These are phyloP conservation scores for Dreissena rostriformis DNA, from an alignment of 1,140 invertebrate genomes.

Conservation along the genomic window DNA sequence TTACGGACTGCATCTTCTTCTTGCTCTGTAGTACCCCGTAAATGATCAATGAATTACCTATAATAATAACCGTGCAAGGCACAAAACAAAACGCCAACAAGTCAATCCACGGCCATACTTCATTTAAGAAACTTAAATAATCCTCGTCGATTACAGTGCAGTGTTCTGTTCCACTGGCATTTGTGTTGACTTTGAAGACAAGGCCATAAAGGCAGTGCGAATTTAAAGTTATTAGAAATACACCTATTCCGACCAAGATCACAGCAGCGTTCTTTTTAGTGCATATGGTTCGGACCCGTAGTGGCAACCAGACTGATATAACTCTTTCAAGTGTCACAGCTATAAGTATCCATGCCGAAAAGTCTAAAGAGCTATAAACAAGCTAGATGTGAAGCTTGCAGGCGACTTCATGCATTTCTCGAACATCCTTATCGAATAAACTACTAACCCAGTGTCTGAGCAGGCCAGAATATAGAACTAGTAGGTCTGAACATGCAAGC, in stretches of 20 bases:
- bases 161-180: not conserved
- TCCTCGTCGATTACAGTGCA: not conserved
- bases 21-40: conserved; percentile 17
- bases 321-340: conserved; percentile 71
- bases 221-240: conserved; percentile 59
- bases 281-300: conserved; percentile 57
- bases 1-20: not conserved
- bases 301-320: conserved; percentile 65
- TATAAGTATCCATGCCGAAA: conserved; percentile 69
- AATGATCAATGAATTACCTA: conserved; percentile 28
- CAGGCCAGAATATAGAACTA: conserved; percentile 67
- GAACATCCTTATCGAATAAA: conserved; percentile 57
- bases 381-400: conserved; percentile 65
- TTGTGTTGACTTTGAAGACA: not conserved
- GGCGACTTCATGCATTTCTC: conserved; percentile 4
- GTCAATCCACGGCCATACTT: conserved; percentile 52
- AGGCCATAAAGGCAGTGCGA: conserved; percentile 61
- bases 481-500: conserved; percentile 60
- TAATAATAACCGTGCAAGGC: conserved; percentile 22
- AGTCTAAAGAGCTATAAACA: conserved; percentile 62
- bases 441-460: conserved; percentile 61
- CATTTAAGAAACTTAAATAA: conserved; percentile 34
- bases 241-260: conserved; percentile 29
- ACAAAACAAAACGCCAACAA: conserved; percentile 37
- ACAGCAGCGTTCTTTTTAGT: conserved; percentile 37